These are phyloP conservation scores for Balanococcus diminutus DNA, from an alignment of 2,888 invertebrate species.

Conservation along the genomic window DNA sequence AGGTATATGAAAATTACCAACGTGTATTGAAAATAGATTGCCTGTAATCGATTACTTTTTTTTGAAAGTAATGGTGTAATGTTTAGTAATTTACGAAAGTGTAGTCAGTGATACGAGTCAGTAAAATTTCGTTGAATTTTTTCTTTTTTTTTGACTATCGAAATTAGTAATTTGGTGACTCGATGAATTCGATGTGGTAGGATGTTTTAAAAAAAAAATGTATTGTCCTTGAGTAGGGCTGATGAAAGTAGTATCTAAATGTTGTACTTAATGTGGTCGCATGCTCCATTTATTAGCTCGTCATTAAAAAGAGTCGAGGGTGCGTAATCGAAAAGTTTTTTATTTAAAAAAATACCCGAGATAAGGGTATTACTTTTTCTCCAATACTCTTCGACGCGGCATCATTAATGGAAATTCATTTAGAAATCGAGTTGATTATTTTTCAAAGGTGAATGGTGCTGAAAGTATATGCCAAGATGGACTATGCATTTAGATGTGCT, in stretches of 20 bases:
- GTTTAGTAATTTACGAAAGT: neutral
- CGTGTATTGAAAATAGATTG: neutral
- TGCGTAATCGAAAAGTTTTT: neutral
- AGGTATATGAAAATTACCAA: neutral
- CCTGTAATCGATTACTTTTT: neutral
- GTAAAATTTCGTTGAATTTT: neutral
- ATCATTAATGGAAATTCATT: slow-evolving; percentile 14
- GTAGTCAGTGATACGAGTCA: slow-evolving; percentile 27
- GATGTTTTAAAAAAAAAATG: neutral
- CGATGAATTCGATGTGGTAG: neutral
- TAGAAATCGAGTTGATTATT: neutral
- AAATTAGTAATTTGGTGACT: neutral
- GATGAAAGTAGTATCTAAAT: neutral
- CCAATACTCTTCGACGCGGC: neutral
- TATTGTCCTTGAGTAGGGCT: neutral
- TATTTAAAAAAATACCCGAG: neutral
- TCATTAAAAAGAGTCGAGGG: neutral
- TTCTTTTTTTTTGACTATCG: neutral
- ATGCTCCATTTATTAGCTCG: neutral
- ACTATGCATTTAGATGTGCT: neutral
- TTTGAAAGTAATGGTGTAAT: neutral
- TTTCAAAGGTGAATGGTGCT: neutral
- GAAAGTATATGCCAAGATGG: neutral
- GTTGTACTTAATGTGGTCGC: neutral
- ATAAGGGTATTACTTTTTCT: neutral